A percentile compares a stretch with the other conserved stretches of the same genome.
Evolutionary conservation across 2,888 invertebrate species (phyloP).

Genomic region (Morpho deidamia): DNA sequence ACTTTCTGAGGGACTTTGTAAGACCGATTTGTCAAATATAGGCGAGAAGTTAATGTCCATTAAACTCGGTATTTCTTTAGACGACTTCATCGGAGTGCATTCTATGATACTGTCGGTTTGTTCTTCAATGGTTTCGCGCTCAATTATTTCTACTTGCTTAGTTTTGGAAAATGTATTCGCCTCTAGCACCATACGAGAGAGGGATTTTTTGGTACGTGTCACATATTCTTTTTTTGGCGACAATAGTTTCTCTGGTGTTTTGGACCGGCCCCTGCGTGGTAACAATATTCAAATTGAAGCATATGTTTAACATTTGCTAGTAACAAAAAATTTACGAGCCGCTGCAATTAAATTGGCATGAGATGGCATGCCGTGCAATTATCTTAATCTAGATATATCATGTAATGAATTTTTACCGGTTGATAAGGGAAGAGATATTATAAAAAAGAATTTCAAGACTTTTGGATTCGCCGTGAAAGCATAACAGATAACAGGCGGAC

Average conservation of each 20-base stretch:
- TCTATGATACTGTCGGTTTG: slow-evolving; percentile 40
- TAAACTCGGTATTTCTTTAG: slow-evolving; percentile 42
- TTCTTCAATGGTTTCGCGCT: slow-evolving; percentile 36
- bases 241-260: slow-evolving; percentile 65
- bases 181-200: slow-evolving; percentile 64
- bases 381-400: no score
- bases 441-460: no score
- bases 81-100: slow-evolving; percentile 61
- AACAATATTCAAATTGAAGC: no score
- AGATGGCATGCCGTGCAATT: no score
- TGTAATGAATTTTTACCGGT: no score
- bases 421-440: no score
- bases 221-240: slow-evolving; percentile 52
- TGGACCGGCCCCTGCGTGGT: slow-evolving; percentile 50
- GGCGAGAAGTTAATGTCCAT: slow-evolving; percentile 67
- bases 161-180: slow-evolving; percentile 63
- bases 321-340: no score
- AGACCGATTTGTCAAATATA: slow-evolving; percentile 59
- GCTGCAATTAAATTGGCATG: no score
- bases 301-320: no score
- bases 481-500: no score
- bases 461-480: no score
- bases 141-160: slow-evolving; percentile 43
- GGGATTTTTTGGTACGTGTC: slow-evolving; percentile 49
- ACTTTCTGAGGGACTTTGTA: slow-evolving; percentile 54